Percentiles rank a stretch among this genome's conserved stretches.
These are phyloP conservation scores for Hirtodrosophila duncani DNA, from an alignment of 2,888 invertebrate species.

Conservation along the genomic window DNA sequence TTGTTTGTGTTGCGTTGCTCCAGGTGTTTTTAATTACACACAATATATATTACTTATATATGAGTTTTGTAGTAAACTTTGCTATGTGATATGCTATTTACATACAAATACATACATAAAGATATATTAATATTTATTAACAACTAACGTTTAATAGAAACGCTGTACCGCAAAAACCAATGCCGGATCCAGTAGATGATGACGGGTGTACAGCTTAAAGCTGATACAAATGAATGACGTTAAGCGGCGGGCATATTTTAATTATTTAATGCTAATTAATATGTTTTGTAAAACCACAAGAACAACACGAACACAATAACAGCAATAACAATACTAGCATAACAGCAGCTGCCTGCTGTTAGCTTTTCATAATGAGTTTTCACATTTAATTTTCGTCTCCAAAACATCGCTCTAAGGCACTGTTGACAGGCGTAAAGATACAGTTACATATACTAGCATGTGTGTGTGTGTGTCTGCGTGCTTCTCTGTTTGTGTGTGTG, in stretches of 20 bases:
- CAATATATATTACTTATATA: no score
- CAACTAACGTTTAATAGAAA: constrained; percentile 57
- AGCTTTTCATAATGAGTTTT: constrained; percentile 71
- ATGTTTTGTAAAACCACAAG: constrained; percentile 68
- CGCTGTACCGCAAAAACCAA: constrained; percentile 10
- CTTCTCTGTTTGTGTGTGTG: constrained; percentile 46
- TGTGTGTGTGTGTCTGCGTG: constrained; percentile 38
- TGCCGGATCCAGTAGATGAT: background rate
- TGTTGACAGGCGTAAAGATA: constrained; percentile 60
- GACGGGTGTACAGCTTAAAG: constrained; percentile 42
- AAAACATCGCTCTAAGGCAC: constrained; percentile 56
- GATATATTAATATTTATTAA: constrained; percentile 25
- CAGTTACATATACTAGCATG: background rate
- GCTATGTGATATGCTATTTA: constrained; percentile 10
- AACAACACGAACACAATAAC: constrained; percentile 17
- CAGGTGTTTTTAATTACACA: constrained; percentile 23
- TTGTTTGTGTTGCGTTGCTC: background rate
- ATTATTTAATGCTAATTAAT: constrained; percentile 72
- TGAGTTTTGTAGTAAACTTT: constrained; percentile 1
- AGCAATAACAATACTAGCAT: constrained; percentile 7
- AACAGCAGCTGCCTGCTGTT: constrained; percentile 52
- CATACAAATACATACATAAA: constrained; percentile 32
- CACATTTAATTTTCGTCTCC: constrained; percentile 66
- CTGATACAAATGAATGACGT: constrained; percentile 71
- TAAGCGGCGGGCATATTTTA: constrained; percentile 69